These are phyloP conservation scores for Heliconius hewitsoni DNA, from an alignment of 1,140 invertebrate genomes.

Conservation along the genomic window DNA sequence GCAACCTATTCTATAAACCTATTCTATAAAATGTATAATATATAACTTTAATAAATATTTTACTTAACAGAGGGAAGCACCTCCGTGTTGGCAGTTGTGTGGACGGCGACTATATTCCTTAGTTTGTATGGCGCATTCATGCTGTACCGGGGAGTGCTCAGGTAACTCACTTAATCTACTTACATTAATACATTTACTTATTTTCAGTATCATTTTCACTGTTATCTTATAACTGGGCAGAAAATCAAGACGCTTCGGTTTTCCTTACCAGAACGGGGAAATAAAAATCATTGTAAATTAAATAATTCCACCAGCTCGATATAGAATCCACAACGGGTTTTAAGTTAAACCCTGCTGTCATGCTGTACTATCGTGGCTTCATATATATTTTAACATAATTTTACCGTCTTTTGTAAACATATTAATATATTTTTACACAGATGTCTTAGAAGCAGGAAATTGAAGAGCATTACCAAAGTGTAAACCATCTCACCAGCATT, in stretches of 20 bases:
- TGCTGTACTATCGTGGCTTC: neutral
- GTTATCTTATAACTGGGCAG: too few relatives aligned
- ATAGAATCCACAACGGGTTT: too few relatives aligned
- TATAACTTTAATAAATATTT: conserved; percentile 16
- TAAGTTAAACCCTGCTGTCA: too few relatives aligned
- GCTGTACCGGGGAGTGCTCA: conserved; percentile 66
- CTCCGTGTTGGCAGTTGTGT: conserved; percentile 62
- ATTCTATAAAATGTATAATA: too few relatives aligned
- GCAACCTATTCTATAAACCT: too few relatives aligned
- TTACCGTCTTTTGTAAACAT: neutral
- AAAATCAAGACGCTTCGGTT: too few relatives aligned
- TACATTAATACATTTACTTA: neutral
- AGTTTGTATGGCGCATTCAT: conserved; percentile 64
- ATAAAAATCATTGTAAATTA: too few relatives aligned
- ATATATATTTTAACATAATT: conserved; percentile 9
- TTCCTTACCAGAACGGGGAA: too few relatives aligned
- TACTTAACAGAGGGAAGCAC: conserved; percentile 60
- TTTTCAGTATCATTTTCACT: too few relatives aligned
- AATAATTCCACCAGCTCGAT: too few relatives aligned
- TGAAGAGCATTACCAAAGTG: conserved; percentile 72
- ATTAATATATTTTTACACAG: conserved; percentile 47
- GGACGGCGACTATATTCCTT: conserved; percentile 70
- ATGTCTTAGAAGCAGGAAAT: conserved; percentile 64
- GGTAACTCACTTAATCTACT: conserved; percentile 43
- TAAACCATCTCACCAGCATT: conserved; percentile 43